Base-by-base conservation (phyloP, 1,140 invertebrate genomes). In the Melitaea cinxia region DNA sequence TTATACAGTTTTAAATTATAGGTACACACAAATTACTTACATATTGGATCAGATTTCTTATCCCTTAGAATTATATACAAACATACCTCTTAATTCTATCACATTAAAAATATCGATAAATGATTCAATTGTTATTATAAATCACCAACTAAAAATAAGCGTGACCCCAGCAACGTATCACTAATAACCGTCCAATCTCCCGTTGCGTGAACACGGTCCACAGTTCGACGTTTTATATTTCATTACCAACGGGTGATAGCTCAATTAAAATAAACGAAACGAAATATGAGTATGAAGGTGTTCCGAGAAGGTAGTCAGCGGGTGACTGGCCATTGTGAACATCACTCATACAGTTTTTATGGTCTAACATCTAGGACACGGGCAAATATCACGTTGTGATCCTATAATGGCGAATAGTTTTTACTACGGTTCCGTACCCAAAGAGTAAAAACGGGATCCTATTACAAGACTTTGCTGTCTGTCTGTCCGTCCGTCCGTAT, bases 221-320 rank as follows among this genome's bases (percentile, higher is more conserved):
- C 24, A 30, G 54, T 62, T 60, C 45, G 64, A 72, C 64, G 50
- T 78, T 73, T 75, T 73, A 74, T 73, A 71, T 78, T 75, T 73
- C 65, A 70, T 68, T 70, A 70, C 61, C 35, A 59, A 59, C 62
- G 74, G 71, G 63, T 71, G 77, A 79, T 75, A 75, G 72, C 71
- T 79, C 77, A 77, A 79, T 79, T 79, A 77, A 78, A 76, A 75
- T 75, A 78, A 73, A 75, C 69, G 73, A 65, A 73, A 70, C 59
- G 60, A 64, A 77, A 75, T 63, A 67, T 75, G 77, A 74, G 64
- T 70, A 68, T 65, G 65, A 65, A 63, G 65, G 53, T 69, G 45
- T 79, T 78, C 78, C 47, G 14, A 65, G 74, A 80, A 77, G 23
- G 45, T 12, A 28, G 50, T 28, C 73, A 75, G 73, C 73, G 67